Evolutionary conservation across 2,113 vertebrate genomes (phyloP).

Genomic region (Aegithalos caudatus): DNA sequence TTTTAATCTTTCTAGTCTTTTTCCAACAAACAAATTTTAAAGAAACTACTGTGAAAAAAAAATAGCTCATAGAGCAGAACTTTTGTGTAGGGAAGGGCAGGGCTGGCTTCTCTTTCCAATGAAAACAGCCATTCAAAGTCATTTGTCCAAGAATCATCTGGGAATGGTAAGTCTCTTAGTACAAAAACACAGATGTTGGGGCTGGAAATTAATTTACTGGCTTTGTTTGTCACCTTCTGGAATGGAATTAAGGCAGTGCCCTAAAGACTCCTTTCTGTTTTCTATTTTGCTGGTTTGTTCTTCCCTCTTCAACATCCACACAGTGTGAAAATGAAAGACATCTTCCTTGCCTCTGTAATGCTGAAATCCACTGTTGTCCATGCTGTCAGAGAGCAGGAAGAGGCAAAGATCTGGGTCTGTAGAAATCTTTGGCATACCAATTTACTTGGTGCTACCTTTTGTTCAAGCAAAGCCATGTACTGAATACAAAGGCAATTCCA

Average conservation of each 20-base stretch:
- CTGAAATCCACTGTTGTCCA: background rate
- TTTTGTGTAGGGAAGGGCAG: background rate
- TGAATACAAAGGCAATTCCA: background rate
- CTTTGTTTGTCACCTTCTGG: conserved; percentile 13
- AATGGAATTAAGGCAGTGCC: background rate
- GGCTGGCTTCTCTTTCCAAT: background rate
- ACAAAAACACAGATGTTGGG: background rate
- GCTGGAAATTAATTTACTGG: conserved; percentile 24
- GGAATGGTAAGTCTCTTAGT: conserved; percentile 14
- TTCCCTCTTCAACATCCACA: background rate
- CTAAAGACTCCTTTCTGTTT: background rate
- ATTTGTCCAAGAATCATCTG: conserved; percentile 9
- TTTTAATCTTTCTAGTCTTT: background rate
- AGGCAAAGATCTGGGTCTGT: background rate
- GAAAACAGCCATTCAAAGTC: conserved; percentile 36
- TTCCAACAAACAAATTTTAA: background rate
- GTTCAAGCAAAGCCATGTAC: background rate
- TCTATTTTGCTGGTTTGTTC: background rate
- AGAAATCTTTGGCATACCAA: background rate
- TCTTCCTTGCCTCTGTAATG: background rate
- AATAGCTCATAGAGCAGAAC: background rate
- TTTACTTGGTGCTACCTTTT: background rate
- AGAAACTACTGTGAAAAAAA: conserved; percentile 14
- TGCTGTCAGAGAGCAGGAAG: background rate
- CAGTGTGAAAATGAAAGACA: background rate